Percentiles rank a stretch among this genome's conserved stretches.
phyloP scores from a whole-genome alignment of 2,113 vertebrate genomes.

The Isichthys henryi region DNA sequence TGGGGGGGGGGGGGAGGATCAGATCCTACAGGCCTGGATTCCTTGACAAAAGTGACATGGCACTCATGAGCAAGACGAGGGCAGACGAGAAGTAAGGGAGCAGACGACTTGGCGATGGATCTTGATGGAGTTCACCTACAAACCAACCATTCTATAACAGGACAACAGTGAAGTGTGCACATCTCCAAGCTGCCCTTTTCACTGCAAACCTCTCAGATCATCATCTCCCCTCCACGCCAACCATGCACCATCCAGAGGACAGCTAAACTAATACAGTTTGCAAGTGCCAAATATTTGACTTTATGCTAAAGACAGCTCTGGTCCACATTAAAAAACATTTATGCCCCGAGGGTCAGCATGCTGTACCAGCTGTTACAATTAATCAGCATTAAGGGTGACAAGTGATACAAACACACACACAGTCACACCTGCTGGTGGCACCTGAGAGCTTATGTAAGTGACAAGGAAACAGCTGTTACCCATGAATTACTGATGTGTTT shows the following conservation, averaged over 20 bases:
- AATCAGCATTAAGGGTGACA: neutral
- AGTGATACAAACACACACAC: neutral
- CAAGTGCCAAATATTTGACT: neutral
- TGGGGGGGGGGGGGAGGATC: neutral
- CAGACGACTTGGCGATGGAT: neutral
- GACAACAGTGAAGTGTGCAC: neutral
- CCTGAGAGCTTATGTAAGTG: neutral
- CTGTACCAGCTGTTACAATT: neutral
- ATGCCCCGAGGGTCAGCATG: neutral
- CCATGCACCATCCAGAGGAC: neutral
- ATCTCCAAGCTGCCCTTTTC: neutral
- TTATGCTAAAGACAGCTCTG: neutral
- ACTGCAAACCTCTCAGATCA: neutral
- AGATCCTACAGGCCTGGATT: neutral
- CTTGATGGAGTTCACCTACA: neutral
- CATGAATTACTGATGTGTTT: slow-evolving; percentile 9
- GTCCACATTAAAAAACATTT: neutral
- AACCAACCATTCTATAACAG: neutral
- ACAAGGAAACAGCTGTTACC: neutral
- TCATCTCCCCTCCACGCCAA: neutral
- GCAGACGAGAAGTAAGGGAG: neutral
- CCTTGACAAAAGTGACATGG: neutral
- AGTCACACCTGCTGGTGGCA: neutral
- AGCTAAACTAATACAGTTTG: neutral
- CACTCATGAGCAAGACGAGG: neutral